phyloP scores from a whole-genome alignment of 2,888 invertebrate species.

The Listrodromus nycthemerus region DNA sequence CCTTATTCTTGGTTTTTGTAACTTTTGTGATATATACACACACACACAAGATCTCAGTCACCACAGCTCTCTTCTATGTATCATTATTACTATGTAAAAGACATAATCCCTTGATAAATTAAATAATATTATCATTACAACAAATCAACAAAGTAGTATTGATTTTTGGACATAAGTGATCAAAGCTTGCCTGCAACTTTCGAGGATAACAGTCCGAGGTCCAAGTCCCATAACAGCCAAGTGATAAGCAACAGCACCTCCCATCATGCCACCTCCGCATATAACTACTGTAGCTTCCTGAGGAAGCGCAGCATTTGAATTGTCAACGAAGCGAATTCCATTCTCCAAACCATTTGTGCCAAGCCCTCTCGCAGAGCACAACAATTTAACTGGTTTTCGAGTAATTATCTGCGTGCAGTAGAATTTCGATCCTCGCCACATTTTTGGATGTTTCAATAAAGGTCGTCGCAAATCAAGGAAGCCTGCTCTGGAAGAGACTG shows the following conservation, averaged over 20 bases:
- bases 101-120: background rate
- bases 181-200: constrained; percentile 90
- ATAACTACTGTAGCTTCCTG: constrained; percentile 91
- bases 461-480: constrained; percentile 22
- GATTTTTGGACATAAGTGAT: background rate
- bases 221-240: constrained; percentile 94
- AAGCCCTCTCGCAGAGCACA: background rate
- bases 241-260: constrained; percentile 96
- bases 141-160: background rate
- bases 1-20: no score
- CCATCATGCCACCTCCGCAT: constrained; percentile 97
- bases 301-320: constrained; percentile 81
- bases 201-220: constrained; percentile 91
- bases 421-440: constrained; percentile 75
- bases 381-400: constrained; percentile 35
- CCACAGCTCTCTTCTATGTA: no score
- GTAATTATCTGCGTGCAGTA: constrained; percentile 59
- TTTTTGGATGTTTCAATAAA: constrained; percentile 54
- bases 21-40: no score
- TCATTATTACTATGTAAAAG: background rate
- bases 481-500: background rate
- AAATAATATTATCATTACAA: background rate
- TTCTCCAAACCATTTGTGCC: constrained; percentile 38
- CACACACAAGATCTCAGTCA: no score
- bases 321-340: constrained; percentile 32